These are phyloP conservation scores for Acronicta aceris DNA, from an alignment of 2,888 invertebrate genomes.

Conservation along the genomic window DNA sequence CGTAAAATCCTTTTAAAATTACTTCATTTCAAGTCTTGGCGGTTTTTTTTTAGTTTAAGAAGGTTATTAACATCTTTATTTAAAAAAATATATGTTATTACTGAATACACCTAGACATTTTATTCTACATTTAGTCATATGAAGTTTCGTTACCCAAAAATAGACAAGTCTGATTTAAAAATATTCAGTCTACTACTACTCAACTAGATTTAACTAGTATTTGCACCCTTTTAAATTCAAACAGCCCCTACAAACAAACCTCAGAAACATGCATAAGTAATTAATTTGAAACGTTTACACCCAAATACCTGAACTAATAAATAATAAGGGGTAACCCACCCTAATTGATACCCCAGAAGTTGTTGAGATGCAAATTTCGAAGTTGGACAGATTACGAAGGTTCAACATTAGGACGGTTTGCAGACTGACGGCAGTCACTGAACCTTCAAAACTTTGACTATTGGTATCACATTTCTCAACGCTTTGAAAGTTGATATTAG, in stretches of 20 bases:
- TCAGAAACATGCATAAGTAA: not conserved
- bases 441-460: conserved; percentile 44
- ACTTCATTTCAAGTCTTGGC: no score
- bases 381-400: conserved; percentile 41
- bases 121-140: not conserved
- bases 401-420: conserved; percentile 28
- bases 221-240: not conserved
- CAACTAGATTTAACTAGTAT: not conserved
- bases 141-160: not conserved
- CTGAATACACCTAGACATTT: no score
- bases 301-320: conserved; percentile 8
- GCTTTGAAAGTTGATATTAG: conserved; percentile 33
- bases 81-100: no score
- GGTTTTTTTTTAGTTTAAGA: no score
- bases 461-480: conserved; percentile 33
- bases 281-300: conserved; percentile 5
- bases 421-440: conserved; percentile 34
- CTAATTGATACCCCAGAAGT: conserved; percentile 38
- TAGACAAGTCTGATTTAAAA: not conserved
- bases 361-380: conserved; percentile 35
- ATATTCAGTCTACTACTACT: not conserved
- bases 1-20: no score
- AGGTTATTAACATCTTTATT: no score
- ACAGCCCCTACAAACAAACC: not conserved
- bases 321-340: conserved; percentile 10